Evolutionary conservation across 2,797 vertebrate genomes (phyloP).

Genomic region (Rhyacichthys aspro): DNA sequence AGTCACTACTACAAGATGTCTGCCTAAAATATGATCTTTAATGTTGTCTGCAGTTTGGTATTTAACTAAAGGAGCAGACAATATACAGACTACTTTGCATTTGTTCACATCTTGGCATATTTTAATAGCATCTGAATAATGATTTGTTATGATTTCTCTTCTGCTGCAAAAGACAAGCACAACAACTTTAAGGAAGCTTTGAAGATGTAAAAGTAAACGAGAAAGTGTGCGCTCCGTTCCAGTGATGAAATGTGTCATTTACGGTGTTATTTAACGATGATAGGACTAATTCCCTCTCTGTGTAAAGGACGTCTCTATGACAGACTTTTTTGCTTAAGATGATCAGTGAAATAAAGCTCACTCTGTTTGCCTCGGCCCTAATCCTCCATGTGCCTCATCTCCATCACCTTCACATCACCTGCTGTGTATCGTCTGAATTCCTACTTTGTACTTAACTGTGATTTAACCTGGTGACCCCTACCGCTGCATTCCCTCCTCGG

Average conservation of each 20-base stretch:
- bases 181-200: too few relatives aligned
- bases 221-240: not conserved
- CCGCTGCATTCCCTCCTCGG: too few relatives aligned
- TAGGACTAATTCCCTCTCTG: constrained; percentile 17
- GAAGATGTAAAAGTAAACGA: not conserved
- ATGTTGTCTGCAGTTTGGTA: too few relatives aligned
- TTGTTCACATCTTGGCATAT: too few relatives aligned
- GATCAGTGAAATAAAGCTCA: constrained; percentile 42
- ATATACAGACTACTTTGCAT: too few relatives aligned
- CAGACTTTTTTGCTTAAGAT: constrained; percentile 40
- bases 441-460: constrained; percentile 10
- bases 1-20: not conserved
- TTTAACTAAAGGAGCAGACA: too few relatives aligned
- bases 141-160: too few relatives aligned
- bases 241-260: constrained; percentile 17
- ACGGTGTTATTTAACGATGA: not conserved
- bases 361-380: constrained; percentile 26
- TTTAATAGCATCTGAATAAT: too few relatives aligned
- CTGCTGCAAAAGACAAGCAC: too few relatives aligned
- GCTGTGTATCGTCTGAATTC: constrained; percentile 6
- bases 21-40: too few relatives aligned
- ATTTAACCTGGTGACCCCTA: not conserved
- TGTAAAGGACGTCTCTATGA: constrained; percentile 31
- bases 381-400: constrained; percentile 25
- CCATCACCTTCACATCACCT: constrained; percentile 26